Evolutionary conservation across 1,140 invertebrate genomes (phyloP), one percentile per base, ranked within the genome.

Genomic region (Apis dorsata): DNA sequence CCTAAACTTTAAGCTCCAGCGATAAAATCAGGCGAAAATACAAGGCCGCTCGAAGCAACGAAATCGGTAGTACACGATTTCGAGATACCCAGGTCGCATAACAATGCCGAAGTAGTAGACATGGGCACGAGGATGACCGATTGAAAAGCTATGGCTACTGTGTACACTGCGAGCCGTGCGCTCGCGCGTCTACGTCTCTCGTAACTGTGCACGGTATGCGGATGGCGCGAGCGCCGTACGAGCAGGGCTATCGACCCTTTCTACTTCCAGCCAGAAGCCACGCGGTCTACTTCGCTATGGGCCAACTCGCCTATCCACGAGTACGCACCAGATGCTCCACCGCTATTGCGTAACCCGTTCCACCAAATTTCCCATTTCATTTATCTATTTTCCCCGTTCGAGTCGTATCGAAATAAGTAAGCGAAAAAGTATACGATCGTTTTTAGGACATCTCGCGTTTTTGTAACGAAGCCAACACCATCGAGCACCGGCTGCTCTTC

Each of bases 161-260:
- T 81, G 69, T 62, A 79, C 57, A 79, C 69, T 55, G 9, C 10
- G 2, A 21, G 7, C 8, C 44, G 74, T 28, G 74, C 12, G 24
- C 21, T 11, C 21, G 28, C 15, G 24, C 21, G 65, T 59, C 1
- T 17, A 53, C 28, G 51, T 34, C 17, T n/a, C 34, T 17, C 55
- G 79, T 24, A 28, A 77, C 69, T 62, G 69, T 44, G 59, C 69
- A 71, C 62, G 63, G 76, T 63, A 76, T 62, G 63, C 71, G 85
- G 83, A 85, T 86, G 86, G 90, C 90, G 90, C 91, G 90, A 88
- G 91, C 90, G 91, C 90, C 63, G 81, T 91, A 83, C 86, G 85
- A 85, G 65, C 87, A 90, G 79, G 90, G 89, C 90, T 92, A 92
- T 92, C 91, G 91, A 92, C 91, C 91, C 91, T 92, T 86, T 88